Percentiles rank a stretch among this genome's conserved stretches.
These are phyloP conservation scores for Lampris incognitus DNA, from an alignment of 2,113 vertebrate genomes.

Conservation along the genomic window DNA sequence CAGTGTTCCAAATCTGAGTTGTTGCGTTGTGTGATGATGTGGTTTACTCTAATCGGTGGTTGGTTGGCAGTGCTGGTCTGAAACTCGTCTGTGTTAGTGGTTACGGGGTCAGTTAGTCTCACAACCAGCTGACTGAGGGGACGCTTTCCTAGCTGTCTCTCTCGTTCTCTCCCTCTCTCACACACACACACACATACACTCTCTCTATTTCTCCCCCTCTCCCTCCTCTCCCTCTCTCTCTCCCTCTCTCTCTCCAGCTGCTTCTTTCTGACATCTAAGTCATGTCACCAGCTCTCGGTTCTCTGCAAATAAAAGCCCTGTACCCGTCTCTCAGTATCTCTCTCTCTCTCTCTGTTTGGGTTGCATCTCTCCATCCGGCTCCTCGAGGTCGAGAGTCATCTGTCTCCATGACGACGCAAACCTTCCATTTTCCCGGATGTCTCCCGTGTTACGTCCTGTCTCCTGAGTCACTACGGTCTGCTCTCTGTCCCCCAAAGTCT, in stretches of 20 bases:
- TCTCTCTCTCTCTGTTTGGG: neutral
- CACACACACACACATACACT: no score
- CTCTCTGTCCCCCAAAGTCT: no score
- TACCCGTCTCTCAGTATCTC: neutral
- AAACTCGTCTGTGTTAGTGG: no score
- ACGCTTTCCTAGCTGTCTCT: no score
- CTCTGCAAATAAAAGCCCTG: slow-evolving; percentile 13
- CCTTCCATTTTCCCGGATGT: neutral
- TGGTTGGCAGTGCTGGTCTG: no score
- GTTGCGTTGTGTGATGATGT: no score
- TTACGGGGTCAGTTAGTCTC: no score
- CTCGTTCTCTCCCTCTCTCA: no score
- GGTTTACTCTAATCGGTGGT: no score
- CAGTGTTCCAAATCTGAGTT: no score
- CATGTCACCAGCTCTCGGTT: slow-evolving; percentile 12
- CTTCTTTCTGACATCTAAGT: slow-evolving; percentile 7
- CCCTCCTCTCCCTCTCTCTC: slow-evolving; percentile 24
- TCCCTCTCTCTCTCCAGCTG: slow-evolving; percentile 4
- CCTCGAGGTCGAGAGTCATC: neutral
- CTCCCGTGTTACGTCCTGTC: neutral
- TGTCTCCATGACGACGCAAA: slow-evolving; percentile 15
- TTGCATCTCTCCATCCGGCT: neutral
- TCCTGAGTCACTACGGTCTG: no score
- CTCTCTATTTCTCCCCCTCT: slow-evolving; percentile 19
- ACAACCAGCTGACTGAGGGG: no score